phyloP scores from a whole-genome alignment of 2,888 invertebrate species.

The Ichneumoninae sp. region DNA sequence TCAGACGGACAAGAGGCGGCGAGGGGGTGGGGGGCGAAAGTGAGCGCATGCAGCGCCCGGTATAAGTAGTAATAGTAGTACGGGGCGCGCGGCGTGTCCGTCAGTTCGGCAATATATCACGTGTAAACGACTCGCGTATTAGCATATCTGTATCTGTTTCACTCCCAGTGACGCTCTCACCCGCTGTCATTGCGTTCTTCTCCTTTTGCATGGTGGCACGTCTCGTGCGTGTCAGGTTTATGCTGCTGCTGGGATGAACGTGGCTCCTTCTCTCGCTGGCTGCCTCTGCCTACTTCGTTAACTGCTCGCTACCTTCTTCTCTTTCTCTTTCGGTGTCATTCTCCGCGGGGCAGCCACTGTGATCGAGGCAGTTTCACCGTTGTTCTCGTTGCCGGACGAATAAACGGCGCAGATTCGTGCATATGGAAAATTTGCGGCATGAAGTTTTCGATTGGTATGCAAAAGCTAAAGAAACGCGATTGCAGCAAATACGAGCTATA shows the following conservation, averaged over 20 bases:
- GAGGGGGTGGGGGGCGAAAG: not conserved
- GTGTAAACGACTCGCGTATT: conserved; percentile 80
- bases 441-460: not conserved
- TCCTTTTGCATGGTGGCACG: conserved; percentile 67
- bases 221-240: conserved; percentile 73
- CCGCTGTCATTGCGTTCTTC: conserved; percentile 16
- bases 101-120: conserved; percentile 80
- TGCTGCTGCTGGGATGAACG: conserved; percentile 74
- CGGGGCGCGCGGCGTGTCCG: conserved; percentile 72
- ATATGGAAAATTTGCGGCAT: not conserved
- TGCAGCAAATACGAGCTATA: not conserved
- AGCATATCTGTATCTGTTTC: conserved; percentile 80
- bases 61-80: conserved; percentile 41
- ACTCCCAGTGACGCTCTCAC: conserved; percentile 39
- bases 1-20: conserved; percentile 24
- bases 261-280: conserved; percentile 60
- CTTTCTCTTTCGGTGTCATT: conserved; percentile 46
- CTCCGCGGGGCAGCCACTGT: conserved; percentile 25
- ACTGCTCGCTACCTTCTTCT: conserved; percentile 46
- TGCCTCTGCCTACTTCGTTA: conserved; percentile 20
- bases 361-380: not conserved
- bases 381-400: not conserved
- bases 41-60: conserved; percentile 48
- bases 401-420: not conserved
- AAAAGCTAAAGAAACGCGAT: not conserved